Evolutionary conservation across 2,888 invertebrate genomes (phyloP), one percentile per base, ranked within the genome.

Genomic region (Dryocosmus kuriphilus): DNA sequence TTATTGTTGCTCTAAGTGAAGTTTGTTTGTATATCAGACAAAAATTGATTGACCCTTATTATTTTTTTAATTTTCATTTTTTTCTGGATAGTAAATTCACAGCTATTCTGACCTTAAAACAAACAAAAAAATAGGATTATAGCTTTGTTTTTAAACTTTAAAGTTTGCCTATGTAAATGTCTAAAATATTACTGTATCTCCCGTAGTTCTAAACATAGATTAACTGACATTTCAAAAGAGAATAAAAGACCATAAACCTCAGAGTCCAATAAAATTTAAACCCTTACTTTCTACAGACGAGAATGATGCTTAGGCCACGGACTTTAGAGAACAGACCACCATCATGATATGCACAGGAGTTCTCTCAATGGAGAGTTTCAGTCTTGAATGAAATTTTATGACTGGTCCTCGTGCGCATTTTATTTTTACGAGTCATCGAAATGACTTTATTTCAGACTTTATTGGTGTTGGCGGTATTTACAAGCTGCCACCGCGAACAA

Each of bases 361-460:
- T 71, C 82, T 63, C 85, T 87, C 83, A 88, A 88, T 87, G 86
- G 81, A 82, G 79, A 75, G 74, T 74, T 24, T 75, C 71, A 83
- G 61, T 83, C 80, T 88, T 90, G 90, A 91, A 91, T 90, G 91
- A 88, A 87, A 82, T 88, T 86, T 90, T 89, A 90, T 81, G 88
- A 88, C 85, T 81, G 80, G 80, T 83, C 81, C 82, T 82, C 83
- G 85, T 85, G 82, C 32, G 30, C 81, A 75, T 85, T 85, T 85
- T 84, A 83, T 78, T 86, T 89, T 90, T 88, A 89, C 81, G 85
- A 84, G 77, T 78, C 77, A 65, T 57, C 79, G 75, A 81, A 85
- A 89, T 88, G 86, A 86, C 86, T 90, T 88, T 89, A 88, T 89
- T 88, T 86, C 80, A 81, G 85, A 87, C 88, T 90, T 90, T 90